These are phyloP conservation scores for Halocynthia roretzi DNA, from an alignment of 23 tunicate species.

Conservation along the genomic window DNA sequence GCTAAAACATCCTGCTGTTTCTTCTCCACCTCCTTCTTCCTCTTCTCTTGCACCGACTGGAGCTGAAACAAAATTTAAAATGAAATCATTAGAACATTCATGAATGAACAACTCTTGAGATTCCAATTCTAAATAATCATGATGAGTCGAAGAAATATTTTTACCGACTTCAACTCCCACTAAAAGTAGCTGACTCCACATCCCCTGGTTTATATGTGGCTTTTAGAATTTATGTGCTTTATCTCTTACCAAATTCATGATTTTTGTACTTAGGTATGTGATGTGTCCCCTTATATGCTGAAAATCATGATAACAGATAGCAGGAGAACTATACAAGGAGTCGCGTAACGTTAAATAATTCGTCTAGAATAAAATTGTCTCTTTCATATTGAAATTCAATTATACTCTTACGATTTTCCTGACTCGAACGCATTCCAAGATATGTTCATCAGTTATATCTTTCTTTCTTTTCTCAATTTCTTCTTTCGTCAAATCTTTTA, in stretches of 20 bases:
- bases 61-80: conserved; percentile 3
- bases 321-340: no score
- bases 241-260: no score
- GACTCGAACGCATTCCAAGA: conserved; percentile 41
- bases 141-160: background rate
- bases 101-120: background rate
- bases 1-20: conserved; percentile 10
- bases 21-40: background rate
- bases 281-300: no score
- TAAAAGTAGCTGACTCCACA: background rate
- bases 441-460: conserved; percentile 42
- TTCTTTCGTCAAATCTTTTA: conserved; percentile 27
- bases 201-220: no score
- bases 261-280: no score
- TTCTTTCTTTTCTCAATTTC: conserved; percentile 36
- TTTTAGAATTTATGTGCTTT: no score
- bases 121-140: background rate
- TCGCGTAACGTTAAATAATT: no score
- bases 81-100: background rate
- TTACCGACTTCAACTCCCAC: background rate
- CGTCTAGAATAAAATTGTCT: background rate
- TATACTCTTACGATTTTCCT: conserved; percentile 29
- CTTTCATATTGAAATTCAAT: background rate
- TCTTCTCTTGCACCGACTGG: conserved; percentile 1
- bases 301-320: no score